Conservation (phyloP, 2,797 vertebrate species). For the Microcaecilia unicolor region DNA sequence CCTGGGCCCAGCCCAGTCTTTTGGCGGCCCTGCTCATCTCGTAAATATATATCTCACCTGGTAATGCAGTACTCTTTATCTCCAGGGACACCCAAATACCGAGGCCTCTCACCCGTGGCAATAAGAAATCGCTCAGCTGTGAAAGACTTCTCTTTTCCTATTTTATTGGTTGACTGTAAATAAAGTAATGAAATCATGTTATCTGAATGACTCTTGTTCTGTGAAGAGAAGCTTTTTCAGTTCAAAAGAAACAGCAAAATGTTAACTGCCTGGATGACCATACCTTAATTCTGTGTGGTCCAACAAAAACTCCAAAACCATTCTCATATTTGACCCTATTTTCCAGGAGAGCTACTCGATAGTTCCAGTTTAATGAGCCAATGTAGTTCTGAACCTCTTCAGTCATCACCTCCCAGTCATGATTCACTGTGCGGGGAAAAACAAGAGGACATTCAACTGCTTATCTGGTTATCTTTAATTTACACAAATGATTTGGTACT, state of each 20-base stretch:
- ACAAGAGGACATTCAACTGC: neutral
- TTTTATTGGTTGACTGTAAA: slow-evolving; percentile 59
- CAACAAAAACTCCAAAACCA: slow-evolving; percentile 58
- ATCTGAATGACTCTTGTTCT: neutral
- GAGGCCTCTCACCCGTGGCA: slow-evolving; percentile 66
- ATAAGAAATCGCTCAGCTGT: slow-evolving; percentile 65
- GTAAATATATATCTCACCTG: no score
- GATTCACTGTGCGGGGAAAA: slow-evolving; percentile 38
- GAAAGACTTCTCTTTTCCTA: slow-evolving; percentile 51
- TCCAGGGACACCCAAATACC: slow-evolving; percentile 59
- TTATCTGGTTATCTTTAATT: no score
- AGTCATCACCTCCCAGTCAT: slow-evolving; percentile 62
- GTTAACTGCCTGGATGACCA: neutral
- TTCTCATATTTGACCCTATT: slow-evolving; percentile 56
- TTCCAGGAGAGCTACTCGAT: slow-evolving; percentile 56
- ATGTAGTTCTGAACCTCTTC: slow-evolving; percentile 61
- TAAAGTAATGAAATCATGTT: slow-evolving; percentile 6
- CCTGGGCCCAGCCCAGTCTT: no score
- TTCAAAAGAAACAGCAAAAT: neutral
- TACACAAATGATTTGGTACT: no score
- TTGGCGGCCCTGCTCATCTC: no score
- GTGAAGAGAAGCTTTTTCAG: neutral
- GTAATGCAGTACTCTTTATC: slow-evolving; percentile 69
- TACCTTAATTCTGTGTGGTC: slow-evolving; percentile 67
- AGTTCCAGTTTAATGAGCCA: slow-evolving; percentile 58